Evolutionary conservation across 2,888 invertebrate genomes (phyloP), one percentile per base, ranked within the genome.

Genomic region (Rhaphigaster nebulosa): DNA sequence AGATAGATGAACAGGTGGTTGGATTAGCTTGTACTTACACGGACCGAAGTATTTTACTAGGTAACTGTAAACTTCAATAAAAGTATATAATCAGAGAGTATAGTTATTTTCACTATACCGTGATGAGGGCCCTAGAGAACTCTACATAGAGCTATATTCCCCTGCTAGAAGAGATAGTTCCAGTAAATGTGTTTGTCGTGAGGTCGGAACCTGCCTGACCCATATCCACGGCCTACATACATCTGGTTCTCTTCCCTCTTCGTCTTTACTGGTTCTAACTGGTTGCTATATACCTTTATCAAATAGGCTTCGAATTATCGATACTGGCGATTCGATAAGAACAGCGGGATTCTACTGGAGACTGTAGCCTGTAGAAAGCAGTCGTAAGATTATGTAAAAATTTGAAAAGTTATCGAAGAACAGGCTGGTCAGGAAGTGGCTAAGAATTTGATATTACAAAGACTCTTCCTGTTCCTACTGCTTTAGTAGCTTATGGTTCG

Each of bases 141-240:
- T 60, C 60, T 60, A 60, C 60, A n/a, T 60, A n/a, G 60, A 60
- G 60, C 26, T 56, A 56, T 5, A 26, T 56, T 5, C 26, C 1
- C 60, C 65, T 29, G 10, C 70, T 38, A 29, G 12, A 76, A 29
- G 70, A 84, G 84, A 84, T 45, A 45, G 84, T 84, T 45, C 15
- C 45, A 84, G 45, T 84, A 84, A 84, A 84, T 45, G 84, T 84
- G 84, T 84, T 84, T 18, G 45, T 45, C 84, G 84, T 84, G 84
- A 84, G 84, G n/a, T 84, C 84, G 84, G 84, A 50, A 84, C 84
- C 84, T 41, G 84, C 26, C 45, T 84, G 84, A 84, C 84, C 84
- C 84, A 41, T 45, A 84, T 84, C 45, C 84, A 26, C 84, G 84
- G n/a, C 84, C 84, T 50, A 84, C 84, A 84, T 84, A 41, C 84